Evolutionary conservation across 2,888 invertebrate genomes (phyloP), one percentile per base, ranked within the genome.

Genomic region (Lepidochrysops patricia): DNA sequence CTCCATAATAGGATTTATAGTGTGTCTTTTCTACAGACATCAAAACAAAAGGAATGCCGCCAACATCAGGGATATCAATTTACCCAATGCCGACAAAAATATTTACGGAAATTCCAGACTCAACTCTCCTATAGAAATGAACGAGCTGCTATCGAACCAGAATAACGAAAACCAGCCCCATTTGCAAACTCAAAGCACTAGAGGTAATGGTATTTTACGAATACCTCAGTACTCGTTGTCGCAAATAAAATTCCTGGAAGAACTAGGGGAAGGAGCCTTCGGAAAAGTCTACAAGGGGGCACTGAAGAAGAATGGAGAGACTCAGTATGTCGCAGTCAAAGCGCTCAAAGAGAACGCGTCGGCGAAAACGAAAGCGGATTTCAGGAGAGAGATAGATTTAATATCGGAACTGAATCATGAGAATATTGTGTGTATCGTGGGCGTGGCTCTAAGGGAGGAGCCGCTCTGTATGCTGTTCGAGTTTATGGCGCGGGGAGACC

Each of bases 261-360:
- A 98, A 80, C 86, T 98, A 29, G 98, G 98, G 23, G 98, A 98
- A 86, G 98, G 99, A 9, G 97, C 98, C 29, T 99, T 98, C 80
- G 98, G 98, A 82, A 98, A 97, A 90, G 98, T 98, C 0, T 99
- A 97, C 80, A 97, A 97, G 84, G 98, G 98, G 0, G 97, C 98
- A 77, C 87, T 98, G 59, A 91, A 91, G n/a, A 92, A 91, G 72
- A 90, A 91, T 63, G 91, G 91, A 52, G 93, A 93, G 26, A 92
- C 93, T 61, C 92, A 93, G 63, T 94, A 94, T 80, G 97, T 98
- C 0, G 97, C 98, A 13, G 96, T 98, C 0, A 98, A 98, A 80
- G 97, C 98, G 0, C 82, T 98, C 25, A 97, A 98, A 79, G 97
- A 97, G 76, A 97, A 97, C 79, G 97, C 97, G 0, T 95, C 95